phyloP scores from a whole-genome alignment of 2,888 invertebrate genomes.

The Gerosis bhagava region DNA sequence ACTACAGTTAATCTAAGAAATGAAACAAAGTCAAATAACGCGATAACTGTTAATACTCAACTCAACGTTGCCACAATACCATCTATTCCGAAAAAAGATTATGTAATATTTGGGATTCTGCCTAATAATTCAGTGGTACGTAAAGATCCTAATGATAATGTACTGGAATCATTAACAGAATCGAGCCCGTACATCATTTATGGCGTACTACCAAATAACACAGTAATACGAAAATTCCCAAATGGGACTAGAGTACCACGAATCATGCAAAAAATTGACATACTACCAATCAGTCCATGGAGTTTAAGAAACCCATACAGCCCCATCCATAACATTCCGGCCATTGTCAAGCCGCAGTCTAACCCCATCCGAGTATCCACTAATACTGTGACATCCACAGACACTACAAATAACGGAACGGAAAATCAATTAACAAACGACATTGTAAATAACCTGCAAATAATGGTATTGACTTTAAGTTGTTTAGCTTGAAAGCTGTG shows the following conservation, averaged over 20 bases:
- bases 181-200: conserved; percentile 88
- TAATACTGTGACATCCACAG: conserved; percentile 84
- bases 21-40: conserved; percentile 42
- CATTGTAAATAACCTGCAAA: conserved; percentile 81
- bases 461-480: conserved; percentile 78
- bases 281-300: conserved; percentile 83
- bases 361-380: conserved; percentile 85
- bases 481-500: conserved; percentile 75
- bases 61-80: conserved; percentile 45
- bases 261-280: conserved; percentile 80
- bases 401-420: conserved; percentile 82
- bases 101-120: conserved; percentile 88
- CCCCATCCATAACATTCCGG: conserved; percentile 82
- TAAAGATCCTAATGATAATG: conserved; percentile 86
- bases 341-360: conserved; percentile 80
- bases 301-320: conserved; percentile 83
- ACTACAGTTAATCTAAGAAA: conserved; percentile 39
- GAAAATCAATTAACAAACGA: conserved; percentile 77
- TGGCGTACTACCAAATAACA: conserved; percentile 90
- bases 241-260: conserved; percentile 91
- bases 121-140: conserved; percentile 91
- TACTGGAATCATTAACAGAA: conserved; percentile 85
- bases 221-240: conserved; percentile 90
- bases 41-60: conserved; percentile 46
- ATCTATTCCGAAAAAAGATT: conserved; percentile 84